Evolutionary conservation across 2,113 vertebrate species (phyloP).

Genomic region (Phaethon lepturus): DNA sequence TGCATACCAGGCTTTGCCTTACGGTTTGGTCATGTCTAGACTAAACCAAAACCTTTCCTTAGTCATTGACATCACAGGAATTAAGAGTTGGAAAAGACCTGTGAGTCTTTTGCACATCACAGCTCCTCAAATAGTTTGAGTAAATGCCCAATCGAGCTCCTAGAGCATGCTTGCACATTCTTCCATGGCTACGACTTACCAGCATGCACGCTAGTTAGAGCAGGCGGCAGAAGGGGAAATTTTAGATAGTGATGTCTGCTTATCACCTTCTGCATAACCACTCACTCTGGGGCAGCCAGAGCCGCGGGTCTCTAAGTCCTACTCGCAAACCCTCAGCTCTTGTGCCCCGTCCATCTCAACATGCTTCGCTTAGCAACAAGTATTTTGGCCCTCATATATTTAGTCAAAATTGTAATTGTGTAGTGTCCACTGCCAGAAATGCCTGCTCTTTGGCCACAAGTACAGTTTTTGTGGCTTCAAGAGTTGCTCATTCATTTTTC

Average conservation of each 20-base stretch:
- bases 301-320: not conserved
- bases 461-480: slow-evolving; percentile 44
- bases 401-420: not conserved
- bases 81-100: not conserved
- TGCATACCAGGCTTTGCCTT: not conserved
- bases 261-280: not conserved
- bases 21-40: not conserved
- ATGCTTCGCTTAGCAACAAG: not conserved
- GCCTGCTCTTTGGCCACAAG: slow-evolving; percentile 37
- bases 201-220: fast-evolving
- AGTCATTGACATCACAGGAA: slow-evolving; percentile 1
- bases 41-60: not conserved
- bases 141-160: fast-evolving
- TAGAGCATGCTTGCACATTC: not conserved
- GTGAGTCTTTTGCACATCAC: not conserved
- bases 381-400: not conserved
- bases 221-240: not conserved
- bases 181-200: not conserved
- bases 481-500: slow-evolving; percentile 47
- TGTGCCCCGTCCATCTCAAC: not conserved
- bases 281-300: fast-evolving
- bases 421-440: slow-evolving; percentile 1
- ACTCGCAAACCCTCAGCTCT: not conserved
- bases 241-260: not conserved
- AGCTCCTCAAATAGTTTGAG: not conserved